phyloP scores from a whole-genome alignment of 2,113 vertebrate genomes.

The Electrona antarctica region DNA sequence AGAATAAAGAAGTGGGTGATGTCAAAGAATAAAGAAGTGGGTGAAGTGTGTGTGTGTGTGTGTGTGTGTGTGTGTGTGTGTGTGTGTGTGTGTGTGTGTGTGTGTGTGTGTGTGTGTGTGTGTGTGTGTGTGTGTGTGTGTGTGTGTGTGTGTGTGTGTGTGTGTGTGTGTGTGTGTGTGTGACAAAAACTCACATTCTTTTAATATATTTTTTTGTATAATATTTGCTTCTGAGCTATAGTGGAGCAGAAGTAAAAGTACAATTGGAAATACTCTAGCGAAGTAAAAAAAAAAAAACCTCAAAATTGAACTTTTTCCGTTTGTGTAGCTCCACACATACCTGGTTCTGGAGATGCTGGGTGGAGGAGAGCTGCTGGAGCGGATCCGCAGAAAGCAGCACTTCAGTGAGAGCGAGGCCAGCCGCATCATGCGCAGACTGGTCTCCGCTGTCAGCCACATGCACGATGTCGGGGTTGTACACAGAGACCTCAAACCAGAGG shows the following conservation, averaged over 20 bases:
- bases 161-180: slow-evolving; percentile 27
- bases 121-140: slow-evolving; percentile 23
- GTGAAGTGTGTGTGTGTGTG: background rate
- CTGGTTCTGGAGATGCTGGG: slow-evolving; percentile 94
- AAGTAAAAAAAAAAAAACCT: too few species aligned
- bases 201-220: background rate
- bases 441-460: slow-evolving; percentile 98
- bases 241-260: too few species aligned
- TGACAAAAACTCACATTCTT: background rate
- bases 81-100: slow-evolving; percentile 28
- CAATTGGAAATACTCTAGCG: too few species aligned
- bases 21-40: background rate
- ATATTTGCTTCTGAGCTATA: too few species aligned
- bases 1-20: slow-evolving; percentile 23
- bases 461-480: slow-evolving; percentile 97
- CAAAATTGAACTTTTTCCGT: too few species aligned
- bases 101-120: slow-evolving; percentile 21
- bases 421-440: slow-evolving; percentile 93
- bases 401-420: slow-evolving; percentile 98
- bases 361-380: slow-evolving; percentile 94
- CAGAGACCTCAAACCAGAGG: slow-evolving; percentile 96
- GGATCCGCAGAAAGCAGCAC: slow-evolving; percentile 92
- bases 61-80: background rate
- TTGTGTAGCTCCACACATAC: slow-evolving; percentile 90
- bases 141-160: slow-evolving; percentile 29